Conservation (phyloP, 2,113 vertebrate genomes). For the Reinhardtius hippoglossoides region DNA sequence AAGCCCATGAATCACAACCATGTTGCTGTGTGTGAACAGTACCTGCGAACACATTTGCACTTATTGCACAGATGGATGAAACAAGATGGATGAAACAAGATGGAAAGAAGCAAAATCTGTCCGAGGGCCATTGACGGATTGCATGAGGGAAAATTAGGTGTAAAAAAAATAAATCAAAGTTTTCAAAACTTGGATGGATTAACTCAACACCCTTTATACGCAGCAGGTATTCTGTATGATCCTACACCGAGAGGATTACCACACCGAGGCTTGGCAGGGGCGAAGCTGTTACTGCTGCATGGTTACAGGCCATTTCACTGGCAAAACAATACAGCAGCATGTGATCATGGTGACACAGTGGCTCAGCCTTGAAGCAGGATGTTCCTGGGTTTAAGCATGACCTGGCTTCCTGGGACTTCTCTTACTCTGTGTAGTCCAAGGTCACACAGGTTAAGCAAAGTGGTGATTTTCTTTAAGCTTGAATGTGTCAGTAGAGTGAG, state of each 20-base stretch:
- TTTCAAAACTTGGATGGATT: slow-evolving; percentile 23
- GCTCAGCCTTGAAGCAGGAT: background rate
- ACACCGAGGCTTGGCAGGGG: slow-evolving; percentile 4
- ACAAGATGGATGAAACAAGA: too few relatives aligned
- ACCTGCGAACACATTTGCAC: background rate
- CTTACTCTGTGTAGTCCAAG: too few relatives aligned
- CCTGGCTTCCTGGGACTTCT: too few relatives aligned
- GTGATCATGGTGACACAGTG: slow-evolving; percentile 5
- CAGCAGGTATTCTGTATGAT: slow-evolving; percentile 22
- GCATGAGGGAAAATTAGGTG: background rate
- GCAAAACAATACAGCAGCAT: background rate
- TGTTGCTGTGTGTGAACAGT: background rate
- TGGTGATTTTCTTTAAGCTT: too few relatives aligned
- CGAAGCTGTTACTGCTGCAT: slow-evolving; percentile 3
- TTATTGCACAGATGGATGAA: background rate
- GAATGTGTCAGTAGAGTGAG: too few relatives aligned
- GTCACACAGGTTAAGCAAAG: background rate
- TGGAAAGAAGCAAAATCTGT: slow-evolving; percentile 1
- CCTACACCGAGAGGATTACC: slow-evolving; percentile 27
- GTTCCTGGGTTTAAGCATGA: too few relatives aligned
- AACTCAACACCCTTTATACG: slow-evolving; percentile 13
- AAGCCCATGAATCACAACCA: background rate
- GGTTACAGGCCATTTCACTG: too few relatives aligned
- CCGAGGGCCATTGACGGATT: background rate
- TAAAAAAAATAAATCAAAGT: background rate